Percentiles rank a stretch among this genome's conserved stretches.
Conservation (phyloP, 2,888 invertebrate species). For the Agapostemon virescens region DNA sequence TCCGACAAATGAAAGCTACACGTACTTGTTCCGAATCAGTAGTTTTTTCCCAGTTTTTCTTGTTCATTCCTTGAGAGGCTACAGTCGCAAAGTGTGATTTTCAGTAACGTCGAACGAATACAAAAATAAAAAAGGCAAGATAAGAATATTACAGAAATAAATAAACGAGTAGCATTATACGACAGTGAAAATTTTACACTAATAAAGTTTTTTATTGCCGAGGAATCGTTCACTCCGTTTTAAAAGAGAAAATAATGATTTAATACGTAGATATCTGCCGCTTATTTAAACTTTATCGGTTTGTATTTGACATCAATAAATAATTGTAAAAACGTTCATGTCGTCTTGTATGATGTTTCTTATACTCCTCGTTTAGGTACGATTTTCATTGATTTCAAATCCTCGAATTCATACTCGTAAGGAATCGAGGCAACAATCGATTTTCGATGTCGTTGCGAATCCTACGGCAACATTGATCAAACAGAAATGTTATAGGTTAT, state of each 20-base stretch:
- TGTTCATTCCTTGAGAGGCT: slow-evolving; percentile 38
- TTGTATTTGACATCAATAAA: slow-evolving; percentile 75
- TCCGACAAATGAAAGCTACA: slow-evolving; percentile 42
- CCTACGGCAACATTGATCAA: slow-evolving; percentile 57
- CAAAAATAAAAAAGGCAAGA: background rate
- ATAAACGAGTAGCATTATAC: slow-evolving; percentile 27
- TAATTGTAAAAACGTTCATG: slow-evolving; percentile 68
- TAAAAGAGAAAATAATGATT: slow-evolving; percentile 47
- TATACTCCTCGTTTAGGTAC: background rate
- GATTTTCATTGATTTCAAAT: slow-evolving; percentile 9
- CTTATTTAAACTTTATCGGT: slow-evolving; percentile 69
- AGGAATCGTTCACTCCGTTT: slow-evolving; percentile 54
- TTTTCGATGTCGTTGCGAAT: slow-evolving; percentile 25
- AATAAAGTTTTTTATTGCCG: slow-evolving; percentile 49
- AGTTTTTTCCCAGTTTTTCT: slow-evolving; percentile 38
- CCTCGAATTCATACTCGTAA: slow-evolving; percentile 17
- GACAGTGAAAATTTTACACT: slow-evolving; percentile 51
- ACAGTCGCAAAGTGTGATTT: slow-evolving; percentile 36
- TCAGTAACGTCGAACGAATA: slow-evolving; percentile 25
- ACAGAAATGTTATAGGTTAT: slow-evolving; percentile 59
- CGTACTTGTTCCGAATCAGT: slow-evolving; percentile 21
- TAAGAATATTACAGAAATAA: slow-evolving; percentile 12
- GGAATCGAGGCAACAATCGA: slow-evolving; percentile 41
- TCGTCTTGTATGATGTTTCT: slow-evolving; percentile 3
- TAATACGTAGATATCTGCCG: slow-evolving; percentile 59